Evolutionary conservation across 2,797 vertebrate genomes (phyloP).

Genomic region (Alectoris magna): DNA sequence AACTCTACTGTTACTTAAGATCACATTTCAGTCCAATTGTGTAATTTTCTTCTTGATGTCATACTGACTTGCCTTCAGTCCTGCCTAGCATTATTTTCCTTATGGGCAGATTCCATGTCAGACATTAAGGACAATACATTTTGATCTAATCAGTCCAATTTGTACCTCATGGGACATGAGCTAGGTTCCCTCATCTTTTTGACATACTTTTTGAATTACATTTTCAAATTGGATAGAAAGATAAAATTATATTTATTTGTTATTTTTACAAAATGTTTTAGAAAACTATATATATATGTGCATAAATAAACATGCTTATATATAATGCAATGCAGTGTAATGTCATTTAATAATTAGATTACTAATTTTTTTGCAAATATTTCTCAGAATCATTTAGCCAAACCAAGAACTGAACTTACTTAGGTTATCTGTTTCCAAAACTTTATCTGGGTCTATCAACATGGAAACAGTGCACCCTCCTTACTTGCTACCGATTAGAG

Average conservation of each 20-base stretch:
- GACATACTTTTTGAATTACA: not conserved
- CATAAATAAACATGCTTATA: not conserved
- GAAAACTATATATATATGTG: not conserved
- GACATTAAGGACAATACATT: slow-evolving; percentile 12
- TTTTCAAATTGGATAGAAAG: not conserved
- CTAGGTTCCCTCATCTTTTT: not conserved
- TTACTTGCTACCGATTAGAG: not conserved
- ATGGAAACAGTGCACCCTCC: not conserved
- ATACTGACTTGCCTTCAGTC: not conserved
- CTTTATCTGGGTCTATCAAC: not conserved
- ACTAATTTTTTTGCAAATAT: not conserved
- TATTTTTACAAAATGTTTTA: not conserved
- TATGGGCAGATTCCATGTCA: not conserved
- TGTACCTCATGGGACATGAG: not conserved
- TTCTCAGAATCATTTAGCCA: not conserved
- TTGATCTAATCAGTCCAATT: slow-evolving; percentile 37
- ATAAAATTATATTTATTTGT: not conserved
- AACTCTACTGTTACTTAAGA: not conserved
- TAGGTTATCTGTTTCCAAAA: not conserved
- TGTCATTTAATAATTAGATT: not conserved
- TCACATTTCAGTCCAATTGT: not conserved
- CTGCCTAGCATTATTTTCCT: not conserved
- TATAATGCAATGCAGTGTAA: not conserved
- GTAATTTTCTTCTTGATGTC: not conserved
- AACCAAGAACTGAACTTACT: not conserved